Conservation (phyloP, 30 jellyfish, hydroid and myxozoan species). For the Chironex yamaguchii region DNA sequence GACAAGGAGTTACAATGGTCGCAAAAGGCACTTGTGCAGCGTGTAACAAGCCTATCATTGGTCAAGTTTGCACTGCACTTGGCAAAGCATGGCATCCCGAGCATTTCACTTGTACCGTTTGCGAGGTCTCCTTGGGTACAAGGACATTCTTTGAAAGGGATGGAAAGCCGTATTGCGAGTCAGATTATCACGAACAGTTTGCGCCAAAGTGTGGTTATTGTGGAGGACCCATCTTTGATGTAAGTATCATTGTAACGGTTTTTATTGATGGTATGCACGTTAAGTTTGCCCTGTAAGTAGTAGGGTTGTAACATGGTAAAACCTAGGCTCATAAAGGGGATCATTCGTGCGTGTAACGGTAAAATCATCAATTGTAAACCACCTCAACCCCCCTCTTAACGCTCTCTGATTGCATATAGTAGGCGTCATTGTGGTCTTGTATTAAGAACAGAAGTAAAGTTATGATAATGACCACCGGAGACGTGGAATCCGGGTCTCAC, state of each 20-base stretch:
- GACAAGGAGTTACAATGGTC: slow-evolving; percentile 96
- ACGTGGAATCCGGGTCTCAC: too few relatives aligned
- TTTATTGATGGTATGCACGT: not conserved
- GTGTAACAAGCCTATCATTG: slow-evolving; percentile 92
- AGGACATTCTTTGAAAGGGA: slow-evolving; percentile 95
- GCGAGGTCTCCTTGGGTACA: slow-evolving; percentile 88
- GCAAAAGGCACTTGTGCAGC: slow-evolving; percentile 95
- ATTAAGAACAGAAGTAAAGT: too few relatives aligned
- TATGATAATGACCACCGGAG: too few relatives aligned
- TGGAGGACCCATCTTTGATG: slow-evolving; percentile 92
- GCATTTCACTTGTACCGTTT: slow-evolving; percentile 93
- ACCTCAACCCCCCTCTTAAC: too few relatives aligned
- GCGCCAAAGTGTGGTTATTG: slow-evolving; percentile 90
- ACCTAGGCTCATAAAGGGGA: too few relatives aligned
- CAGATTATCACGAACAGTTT: slow-evolving; percentile 87
- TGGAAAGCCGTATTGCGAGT: slow-evolving; percentile 92
- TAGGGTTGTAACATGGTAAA: too few relatives aligned
- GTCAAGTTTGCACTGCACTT: slow-evolving; percentile 95
- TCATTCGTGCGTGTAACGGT: too few relatives aligned
- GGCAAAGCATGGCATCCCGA: slow-evolving; percentile 99
- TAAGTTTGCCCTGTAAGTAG: not conserved
- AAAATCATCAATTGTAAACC: too few relatives aligned
- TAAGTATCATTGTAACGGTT: slow-evolving; percentile 21
- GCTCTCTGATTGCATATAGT: too few relatives aligned
- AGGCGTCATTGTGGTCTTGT: too few relatives aligned